A percentile compares a stretch with the other conserved stretches of the same genome.
phyloP scores from a whole-genome alignment of 2,113 vertebrate genomes.

The Stigmatopora nigra region DNA sequence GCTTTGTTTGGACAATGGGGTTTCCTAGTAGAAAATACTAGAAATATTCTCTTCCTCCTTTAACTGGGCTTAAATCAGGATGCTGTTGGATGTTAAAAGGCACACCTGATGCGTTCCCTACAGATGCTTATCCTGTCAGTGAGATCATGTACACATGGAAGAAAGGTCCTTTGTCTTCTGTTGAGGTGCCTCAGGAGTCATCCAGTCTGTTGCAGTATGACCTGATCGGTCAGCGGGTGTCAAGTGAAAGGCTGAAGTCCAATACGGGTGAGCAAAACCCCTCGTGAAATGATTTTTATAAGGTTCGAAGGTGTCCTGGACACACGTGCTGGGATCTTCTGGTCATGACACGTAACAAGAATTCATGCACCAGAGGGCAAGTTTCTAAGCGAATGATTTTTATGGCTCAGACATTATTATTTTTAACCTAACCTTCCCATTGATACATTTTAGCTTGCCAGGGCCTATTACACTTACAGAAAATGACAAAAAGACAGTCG shows the following conservation, averaged over 20 bases:
- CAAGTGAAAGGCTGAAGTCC: slow-evolving; percentile 73
- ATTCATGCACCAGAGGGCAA: background rate
- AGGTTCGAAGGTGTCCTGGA: background rate
- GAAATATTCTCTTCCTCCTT: background rate
- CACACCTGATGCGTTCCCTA: background rate
- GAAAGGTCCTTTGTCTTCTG: slow-evolving; percentile 72
- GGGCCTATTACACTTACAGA: too few relatives aligned
- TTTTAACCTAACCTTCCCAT: background rate
- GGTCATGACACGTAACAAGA: background rate
- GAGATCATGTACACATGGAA: slow-evolving; percentile 80
- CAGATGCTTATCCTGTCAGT: slow-evolving; percentile 76
- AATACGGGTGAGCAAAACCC: slow-evolving; percentile 64
- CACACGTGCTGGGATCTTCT: background rate
- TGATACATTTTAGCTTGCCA: background rate
- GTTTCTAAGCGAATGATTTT: background rate
- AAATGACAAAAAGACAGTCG: too few relatives aligned
- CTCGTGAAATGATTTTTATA: background rate
- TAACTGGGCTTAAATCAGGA: background rate
- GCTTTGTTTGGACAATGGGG: background rate
- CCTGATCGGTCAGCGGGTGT: slow-evolving; percentile 75
- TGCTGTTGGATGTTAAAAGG: background rate
- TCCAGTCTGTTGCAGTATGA: slow-evolving; percentile 77
- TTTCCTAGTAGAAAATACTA: background rate
- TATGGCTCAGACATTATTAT: background rate
- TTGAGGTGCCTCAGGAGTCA: slow-evolving; percentile 76